phyloP scores from a whole-genome alignment of 2,113 vertebrate species.

The Gadus macrocephalus region DNA sequence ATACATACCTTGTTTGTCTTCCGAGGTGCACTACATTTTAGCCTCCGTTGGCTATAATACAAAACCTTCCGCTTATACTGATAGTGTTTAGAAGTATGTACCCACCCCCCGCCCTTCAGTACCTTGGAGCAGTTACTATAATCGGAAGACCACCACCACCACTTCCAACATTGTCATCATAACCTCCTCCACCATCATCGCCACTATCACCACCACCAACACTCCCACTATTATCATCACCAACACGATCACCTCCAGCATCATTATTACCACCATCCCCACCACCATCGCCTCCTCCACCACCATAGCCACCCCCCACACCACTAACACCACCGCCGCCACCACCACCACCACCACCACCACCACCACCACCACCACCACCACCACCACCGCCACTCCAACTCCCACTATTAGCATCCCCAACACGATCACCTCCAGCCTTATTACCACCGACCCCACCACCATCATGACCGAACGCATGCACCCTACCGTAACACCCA shows the following conservation, averaged over 20 bases:
- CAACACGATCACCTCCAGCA: background rate
- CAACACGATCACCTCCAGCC: too few species aligned
- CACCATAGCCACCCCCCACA: too few species aligned
- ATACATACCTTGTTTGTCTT: too few species aligned
- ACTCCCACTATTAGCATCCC: background rate
- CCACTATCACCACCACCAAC: background rate
- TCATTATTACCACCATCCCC: background rate
- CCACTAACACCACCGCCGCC: background rate
- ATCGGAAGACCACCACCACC: constrained; percentile 25
- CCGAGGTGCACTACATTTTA: too few species aligned
- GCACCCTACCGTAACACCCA: background rate
- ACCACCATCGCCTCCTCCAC: background rate
- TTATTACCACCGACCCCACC: too few species aligned
- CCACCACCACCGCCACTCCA: background rate
- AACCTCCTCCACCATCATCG: background rate
- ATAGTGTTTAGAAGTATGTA: background rate
- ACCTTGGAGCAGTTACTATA: constrained; percentile 28
- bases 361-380: background rate
- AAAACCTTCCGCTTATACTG: too few species aligned
- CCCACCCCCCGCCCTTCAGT: constrained; percentile 8
- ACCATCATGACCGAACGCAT: too few species aligned
- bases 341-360: background rate
- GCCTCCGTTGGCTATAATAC: too few species aligned
- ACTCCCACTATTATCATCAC: background rate
- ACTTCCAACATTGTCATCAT: background rate